phyloP scores from a whole-genome alignment of 2,113 vertebrate genomes.

The Cavia aperea region DNA sequence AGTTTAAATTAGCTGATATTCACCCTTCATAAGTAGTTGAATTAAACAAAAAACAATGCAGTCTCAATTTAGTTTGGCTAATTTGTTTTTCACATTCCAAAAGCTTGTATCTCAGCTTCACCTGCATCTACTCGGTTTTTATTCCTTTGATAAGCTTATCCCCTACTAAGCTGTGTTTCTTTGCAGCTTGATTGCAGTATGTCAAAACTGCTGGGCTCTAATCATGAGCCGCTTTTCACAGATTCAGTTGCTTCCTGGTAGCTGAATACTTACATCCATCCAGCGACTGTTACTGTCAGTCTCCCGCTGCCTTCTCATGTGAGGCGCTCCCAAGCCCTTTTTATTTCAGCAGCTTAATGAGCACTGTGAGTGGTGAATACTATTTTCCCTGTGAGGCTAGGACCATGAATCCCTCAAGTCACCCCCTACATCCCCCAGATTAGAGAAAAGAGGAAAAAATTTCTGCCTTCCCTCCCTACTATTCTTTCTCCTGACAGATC shows the following conservation, averaged over 20 bases:
- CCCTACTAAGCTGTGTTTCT: constrained; percentile 32
- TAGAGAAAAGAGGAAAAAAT: not conserved
- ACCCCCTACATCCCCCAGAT: not conserved
- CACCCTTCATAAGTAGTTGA: not conserved
- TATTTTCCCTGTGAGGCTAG: constrained; percentile 19
- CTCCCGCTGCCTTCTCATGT: constrained; percentile 32
- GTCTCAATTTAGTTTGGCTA: constrained; percentile 12
- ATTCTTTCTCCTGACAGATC: constrained; percentile 39
- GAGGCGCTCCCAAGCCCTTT: constrained; percentile 40
- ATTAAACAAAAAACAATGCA: constrained; percentile 26
- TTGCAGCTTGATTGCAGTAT: constrained; percentile 43
- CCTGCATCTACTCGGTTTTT: constrained; percentile 9
- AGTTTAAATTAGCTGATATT: not conserved
- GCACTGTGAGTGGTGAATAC: constrained; percentile 43
- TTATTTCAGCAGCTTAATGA: constrained; percentile 44
- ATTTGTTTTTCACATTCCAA: constrained; percentile 35
- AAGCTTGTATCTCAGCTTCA: not conserved
- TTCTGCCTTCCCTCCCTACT: not conserved
- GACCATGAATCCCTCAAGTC: constrained; percentile 5
- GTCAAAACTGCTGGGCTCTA: constrained; percentile 55
- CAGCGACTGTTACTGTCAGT: constrained; percentile 22
- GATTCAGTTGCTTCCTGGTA: constrained; percentile 35
- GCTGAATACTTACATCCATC: constrained; percentile 48
- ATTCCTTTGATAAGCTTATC: constrained; percentile 63
- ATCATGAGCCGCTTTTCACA: constrained; percentile 52